Evolutionary conservation across 2,797 vertebrate genomes (phyloP).

Genomic region (Typhlichthys subterraneus): DNA sequence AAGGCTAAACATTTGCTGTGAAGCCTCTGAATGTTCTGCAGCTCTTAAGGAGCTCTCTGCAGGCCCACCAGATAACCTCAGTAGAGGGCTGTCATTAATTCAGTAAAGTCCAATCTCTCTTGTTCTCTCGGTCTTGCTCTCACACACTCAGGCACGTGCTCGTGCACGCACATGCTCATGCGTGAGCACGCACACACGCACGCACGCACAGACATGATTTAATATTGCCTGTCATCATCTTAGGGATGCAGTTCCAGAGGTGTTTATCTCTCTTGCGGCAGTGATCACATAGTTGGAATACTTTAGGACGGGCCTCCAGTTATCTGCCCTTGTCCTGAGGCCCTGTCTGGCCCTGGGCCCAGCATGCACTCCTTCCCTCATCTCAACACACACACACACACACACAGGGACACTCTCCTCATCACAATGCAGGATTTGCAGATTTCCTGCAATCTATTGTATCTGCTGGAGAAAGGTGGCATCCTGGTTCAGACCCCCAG

Average conservation of each 20-base stretch:
- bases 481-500: conserved; percentile 62
- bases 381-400: neutral
- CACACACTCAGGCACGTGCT: conserved; percentile 7
- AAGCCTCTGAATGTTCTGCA: too few relatives aligned
- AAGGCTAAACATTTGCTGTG: too few relatives aligned
- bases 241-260: conserved; percentile 53
- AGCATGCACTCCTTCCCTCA: conserved; percentile 1
- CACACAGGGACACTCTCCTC: conserved; percentile 9
- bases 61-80: too few relatives aligned
- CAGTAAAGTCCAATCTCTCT: too few relatives aligned
- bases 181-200: neutral
- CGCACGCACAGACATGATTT: conserved; percentile 49
- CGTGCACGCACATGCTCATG: conserved; percentile 3
- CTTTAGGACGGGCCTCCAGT: conserved; percentile 63
- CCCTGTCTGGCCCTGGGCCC: conserved; percentile 47
- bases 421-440: conserved; percentile 65
- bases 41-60: too few relatives aligned
- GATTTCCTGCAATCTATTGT: conserved; percentile 79
- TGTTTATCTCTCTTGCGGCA: conserved; percentile 69
- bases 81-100: too few relatives aligned
- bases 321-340: conserved; percentile 68
- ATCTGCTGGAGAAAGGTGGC: conserved; percentile 67
- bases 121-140: too few relatives aligned
- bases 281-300: conserved; percentile 79
- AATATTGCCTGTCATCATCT: conserved; percentile 57